Evolutionary conservation across 2,113 vertebrate genomes (phyloP).

Genomic region (Emydura subglobosa): DNA sequence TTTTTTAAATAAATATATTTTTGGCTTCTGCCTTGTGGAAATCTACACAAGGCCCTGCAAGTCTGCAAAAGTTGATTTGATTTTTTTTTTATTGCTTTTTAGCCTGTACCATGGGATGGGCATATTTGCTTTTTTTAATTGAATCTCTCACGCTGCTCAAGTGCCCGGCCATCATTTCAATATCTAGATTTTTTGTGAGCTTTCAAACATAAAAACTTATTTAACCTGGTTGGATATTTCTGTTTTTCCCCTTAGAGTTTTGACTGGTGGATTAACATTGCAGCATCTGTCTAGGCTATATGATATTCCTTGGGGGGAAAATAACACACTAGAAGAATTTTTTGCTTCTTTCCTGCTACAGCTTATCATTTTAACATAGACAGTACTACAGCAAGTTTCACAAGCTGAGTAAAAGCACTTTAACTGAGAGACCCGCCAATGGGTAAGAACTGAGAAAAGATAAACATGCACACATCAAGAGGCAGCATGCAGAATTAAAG

Average conservation of each 20-base stretch:
- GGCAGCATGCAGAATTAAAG: constrained; percentile 21
- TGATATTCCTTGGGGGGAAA: constrained; percentile 64
- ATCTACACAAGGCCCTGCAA: constrained; percentile 47
- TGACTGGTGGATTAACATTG: constrained; percentile 67
- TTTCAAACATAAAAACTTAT: constrained; percentile 38
- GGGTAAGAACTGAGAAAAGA: constrained; percentile 43
- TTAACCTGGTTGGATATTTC: constrained; percentile 60
- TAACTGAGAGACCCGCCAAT: constrained; percentile 33
- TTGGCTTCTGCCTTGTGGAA: constrained; percentile 67
- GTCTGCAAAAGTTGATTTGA: constrained; percentile 55
- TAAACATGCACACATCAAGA: constrained; percentile 66
- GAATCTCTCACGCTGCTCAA: constrained; percentile 49
- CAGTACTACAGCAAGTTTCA: constrained; percentile 46
- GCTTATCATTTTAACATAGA: constrained; percentile 70
- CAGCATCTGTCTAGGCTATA: constrained; percentile 40
- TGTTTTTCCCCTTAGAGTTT: constrained; percentile 57
- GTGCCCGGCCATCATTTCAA: constrained; percentile 50
- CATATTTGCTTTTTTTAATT: constrained; percentile 59
- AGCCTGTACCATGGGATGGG: constrained; percentile 31
- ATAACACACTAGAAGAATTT: constrained; percentile 8
- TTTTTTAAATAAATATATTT: constrained; percentile 59
- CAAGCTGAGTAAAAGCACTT: constrained; percentile 61
- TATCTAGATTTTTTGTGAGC: constrained; percentile 39
- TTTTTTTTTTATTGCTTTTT: constrained; percentile 71
- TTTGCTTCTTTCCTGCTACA: constrained; percentile 36